Conservation (phyloP, 2,113 vertebrate species). For the Paedocypris sp. region DNA sequence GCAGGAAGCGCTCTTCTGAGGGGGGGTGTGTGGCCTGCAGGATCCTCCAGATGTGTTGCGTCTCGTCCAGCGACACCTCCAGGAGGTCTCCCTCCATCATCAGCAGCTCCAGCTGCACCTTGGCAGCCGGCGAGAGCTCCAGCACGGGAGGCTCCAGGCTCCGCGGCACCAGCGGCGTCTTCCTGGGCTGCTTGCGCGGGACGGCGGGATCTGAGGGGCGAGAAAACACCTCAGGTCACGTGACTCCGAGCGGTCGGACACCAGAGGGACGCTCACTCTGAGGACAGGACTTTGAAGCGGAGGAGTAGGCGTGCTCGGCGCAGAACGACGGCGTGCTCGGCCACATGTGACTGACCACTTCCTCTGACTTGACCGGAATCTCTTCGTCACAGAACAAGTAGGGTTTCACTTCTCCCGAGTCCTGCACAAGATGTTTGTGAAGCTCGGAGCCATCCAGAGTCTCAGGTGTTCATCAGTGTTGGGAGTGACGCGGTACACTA, state of each 20-base stretch:
- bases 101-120: conserved; percentile 86
- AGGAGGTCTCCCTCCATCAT: conserved; percentile 97
- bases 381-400: conserved; percentile 97
- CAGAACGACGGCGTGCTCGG: conserved; percentile 85
- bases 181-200: conserved; percentile 88
- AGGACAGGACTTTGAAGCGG: conserved; percentile 90
- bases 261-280: conserved; percentile 66
- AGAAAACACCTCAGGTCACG: no score
- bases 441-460: no score
- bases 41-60: conserved; percentile 97
- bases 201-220: conserved; percentile 71
- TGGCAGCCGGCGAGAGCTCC: conserved; percentile 82
- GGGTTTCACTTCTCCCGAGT: conserved; percentile 88
- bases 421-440: conserved; percentile 70
- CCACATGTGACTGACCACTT: conserved; percentile 99
- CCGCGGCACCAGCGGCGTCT: conserved; percentile 88
- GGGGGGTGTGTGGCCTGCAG: conserved; percentile 94
- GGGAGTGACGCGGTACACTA: no score
- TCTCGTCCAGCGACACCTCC: conserved; percentile 95
- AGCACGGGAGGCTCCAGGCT: conserved; percentile 90
- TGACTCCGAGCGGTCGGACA: no score
- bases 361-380: conserved; percentile 96
- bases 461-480: not conserved
- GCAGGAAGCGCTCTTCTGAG: conserved; percentile 89
- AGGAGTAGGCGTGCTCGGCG: conserved; percentile 91